Evolutionary conservation across 2,888 invertebrate genomes (phyloP), one percentile per base, ranked within the genome.

Genomic region (Hypomecis atomaria): DNA sequence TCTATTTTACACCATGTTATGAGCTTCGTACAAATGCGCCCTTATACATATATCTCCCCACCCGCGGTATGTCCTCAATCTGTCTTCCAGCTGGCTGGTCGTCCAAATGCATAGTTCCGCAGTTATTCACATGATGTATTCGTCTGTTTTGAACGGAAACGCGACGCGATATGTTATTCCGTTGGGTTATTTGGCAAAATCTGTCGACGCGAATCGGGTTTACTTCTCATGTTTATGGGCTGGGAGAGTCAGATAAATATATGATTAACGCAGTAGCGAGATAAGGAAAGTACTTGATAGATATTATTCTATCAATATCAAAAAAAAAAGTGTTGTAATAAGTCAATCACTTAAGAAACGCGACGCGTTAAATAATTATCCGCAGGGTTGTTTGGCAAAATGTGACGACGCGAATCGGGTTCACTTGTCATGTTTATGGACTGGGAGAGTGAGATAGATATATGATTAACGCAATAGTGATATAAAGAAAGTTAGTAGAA

Each of bases 71-170:
- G 75, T 81, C 79, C 73, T 54, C 78, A 76, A 83, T 82, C 82
- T 81, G 81, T 84, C 83, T 84, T 78, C 79, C 78, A 73, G 71
- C 71, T 73, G 78, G 77, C 78, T 82, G 79, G 78, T 76, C 73
- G 78, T 67, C 67, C 59, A 63, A 59, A 72, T 65, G 48, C 59
- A 66, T 65, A 66, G 65, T 74, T 71, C 71, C 70, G 48, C 40
- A 65, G 70, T 62, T 69, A 70, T 66, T 59, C 63, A 65, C 36
- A 64, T 73, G 69, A 70, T 59, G 57, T 61, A 69, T 69, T 65
- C 59, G 65, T 65, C 54, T 71, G 61, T 53, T 63, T 63, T 69
- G 62, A 62, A 66, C 65, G 65, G 61, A 65, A 70, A 69, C 69
- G 48, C 23, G 58, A 48, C 55, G 52, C 56, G 47, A 65, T 65